A percentile compares a stretch with the other conserved stretches of the same genome.
These are phyloP conservation scores for Argyrosomus regius DNA, from an alignment of 2,797 vertebrate species.

Conservation along the genomic window DNA sequence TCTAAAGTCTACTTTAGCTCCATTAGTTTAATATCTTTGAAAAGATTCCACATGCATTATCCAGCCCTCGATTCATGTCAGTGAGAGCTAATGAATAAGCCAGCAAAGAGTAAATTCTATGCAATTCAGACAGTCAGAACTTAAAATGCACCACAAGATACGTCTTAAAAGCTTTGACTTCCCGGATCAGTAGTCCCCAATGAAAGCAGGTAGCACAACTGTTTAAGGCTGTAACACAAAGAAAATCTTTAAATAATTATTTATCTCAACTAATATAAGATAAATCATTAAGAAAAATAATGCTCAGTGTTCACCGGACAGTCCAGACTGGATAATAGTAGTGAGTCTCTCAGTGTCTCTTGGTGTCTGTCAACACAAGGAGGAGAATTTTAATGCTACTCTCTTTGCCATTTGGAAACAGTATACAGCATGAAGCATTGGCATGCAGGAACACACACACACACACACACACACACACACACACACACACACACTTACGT, in stretches of 20 bases:
- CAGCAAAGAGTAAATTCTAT: neutral
- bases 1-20: neutral
- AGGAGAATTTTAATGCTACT: conserved; percentile 10
- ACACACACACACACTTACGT: neutral
- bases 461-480: neutral
- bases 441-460: neutral
- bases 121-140: neutral
- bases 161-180: neutral
- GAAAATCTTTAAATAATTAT: neutral
- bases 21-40: neutral
- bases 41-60: neutral
- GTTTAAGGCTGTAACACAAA: neutral
- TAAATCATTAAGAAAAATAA: neutral
- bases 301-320: neutral
- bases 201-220: neutral
- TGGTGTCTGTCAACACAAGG: conserved; percentile 5
- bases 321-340: neutral
- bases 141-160: neutral
- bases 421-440: neutral
- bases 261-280: neutral
- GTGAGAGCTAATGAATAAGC: neutral
- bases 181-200: neutral
- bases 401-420: conserved; percentile 14
- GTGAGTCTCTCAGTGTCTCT: neutral
- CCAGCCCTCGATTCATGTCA: neutral